A percentile compares a stretch with the other conserved stretches of the same genome.
Conservation (phyloP, 2,888 invertebrate species). For the Calameuta idolon region DNA sequence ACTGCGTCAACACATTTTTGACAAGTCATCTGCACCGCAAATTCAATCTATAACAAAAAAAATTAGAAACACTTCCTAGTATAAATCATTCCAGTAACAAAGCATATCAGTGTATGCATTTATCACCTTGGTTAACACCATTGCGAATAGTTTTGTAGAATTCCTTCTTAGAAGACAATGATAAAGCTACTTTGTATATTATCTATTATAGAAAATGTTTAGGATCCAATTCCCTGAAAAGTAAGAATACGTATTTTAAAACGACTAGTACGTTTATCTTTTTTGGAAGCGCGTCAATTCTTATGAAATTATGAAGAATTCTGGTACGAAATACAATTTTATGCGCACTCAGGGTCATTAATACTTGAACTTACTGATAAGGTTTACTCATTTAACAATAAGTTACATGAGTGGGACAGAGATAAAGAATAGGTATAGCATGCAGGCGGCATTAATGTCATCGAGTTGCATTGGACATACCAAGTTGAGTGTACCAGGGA, state of each 20-base stretch:
- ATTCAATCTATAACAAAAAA: constrained; percentile 70
- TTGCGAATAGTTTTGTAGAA: background rate
- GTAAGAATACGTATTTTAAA: background rate
- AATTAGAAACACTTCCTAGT: background rate
- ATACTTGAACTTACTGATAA: too few relatives aligned
- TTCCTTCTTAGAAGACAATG: background rate
- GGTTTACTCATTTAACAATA: too few relatives aligned
- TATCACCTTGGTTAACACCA: background rate
- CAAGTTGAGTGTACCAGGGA: too few relatives aligned
- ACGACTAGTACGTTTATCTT: background rate
- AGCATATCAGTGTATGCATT: background rate
- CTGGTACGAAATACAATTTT: background rate
- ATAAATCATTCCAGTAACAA: background rate
- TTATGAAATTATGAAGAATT: background rate
- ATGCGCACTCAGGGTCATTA: too few relatives aligned
- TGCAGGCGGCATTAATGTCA: too few relatives aligned
- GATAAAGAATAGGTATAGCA: too few relatives aligned
- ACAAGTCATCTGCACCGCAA: constrained; percentile 75
- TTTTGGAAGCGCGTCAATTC: background rate
- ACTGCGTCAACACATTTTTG: constrained; percentile 70
- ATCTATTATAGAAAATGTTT: background rate
- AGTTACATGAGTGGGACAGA: too few relatives aligned
- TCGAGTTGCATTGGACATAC: too few relatives aligned
- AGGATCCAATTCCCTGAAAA: background rate
- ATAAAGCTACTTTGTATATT: background rate